These are phyloP conservation scores for Fistularia tabacaria DNA, from an alignment of 2,797 vertebrate species.

Conservation along the genomic window DNA sequence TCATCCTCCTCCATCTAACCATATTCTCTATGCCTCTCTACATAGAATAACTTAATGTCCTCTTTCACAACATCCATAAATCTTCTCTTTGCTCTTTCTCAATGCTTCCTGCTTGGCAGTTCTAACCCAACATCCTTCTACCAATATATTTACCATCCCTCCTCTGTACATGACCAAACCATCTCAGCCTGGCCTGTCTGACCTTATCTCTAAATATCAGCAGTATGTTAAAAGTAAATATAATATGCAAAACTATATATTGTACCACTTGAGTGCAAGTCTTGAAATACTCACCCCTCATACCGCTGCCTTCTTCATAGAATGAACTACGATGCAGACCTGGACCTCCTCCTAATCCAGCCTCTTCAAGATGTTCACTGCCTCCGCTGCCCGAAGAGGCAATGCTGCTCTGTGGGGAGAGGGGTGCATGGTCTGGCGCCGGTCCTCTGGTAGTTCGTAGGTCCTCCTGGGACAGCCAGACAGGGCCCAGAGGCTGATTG, in stretches of 20 bases:
- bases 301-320: slow-evolving; percentile 96
- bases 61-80: too few species aligned
- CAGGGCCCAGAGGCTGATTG: slow-evolving; percentile 89
- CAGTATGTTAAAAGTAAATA: not conserved
- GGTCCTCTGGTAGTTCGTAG: slow-evolving; percentile 84
- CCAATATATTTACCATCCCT: too few species aligned
- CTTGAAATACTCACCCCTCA: slow-evolving; percentile 89
- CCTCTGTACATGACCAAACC: too few species aligned
- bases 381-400: slow-evolving; percentile 98
- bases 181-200: too few species aligned
- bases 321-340: slow-evolving; percentile 89
- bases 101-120: too few species aligned
- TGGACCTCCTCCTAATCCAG: slow-evolving; percentile 66
- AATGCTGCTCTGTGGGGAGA: slow-evolving; percentile 99
- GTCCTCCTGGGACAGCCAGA: slow-evolving; percentile 99
- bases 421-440: slow-evolving; percentile 93
- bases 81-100: too few species aligned
- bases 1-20: too few species aligned
- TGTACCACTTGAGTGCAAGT: not conserved
- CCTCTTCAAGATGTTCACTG: slow-evolving; percentile 98
- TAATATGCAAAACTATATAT: not conserved
- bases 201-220: too few species aligned
- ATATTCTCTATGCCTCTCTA: too few species aligned
- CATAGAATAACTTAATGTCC: too few species aligned
- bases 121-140: too few species aligned